These are phyloP conservation scores for Nettapus auritus DNA, from an alignment of 2,113 vertebrate genomes.

Conservation along the genomic window DNA sequence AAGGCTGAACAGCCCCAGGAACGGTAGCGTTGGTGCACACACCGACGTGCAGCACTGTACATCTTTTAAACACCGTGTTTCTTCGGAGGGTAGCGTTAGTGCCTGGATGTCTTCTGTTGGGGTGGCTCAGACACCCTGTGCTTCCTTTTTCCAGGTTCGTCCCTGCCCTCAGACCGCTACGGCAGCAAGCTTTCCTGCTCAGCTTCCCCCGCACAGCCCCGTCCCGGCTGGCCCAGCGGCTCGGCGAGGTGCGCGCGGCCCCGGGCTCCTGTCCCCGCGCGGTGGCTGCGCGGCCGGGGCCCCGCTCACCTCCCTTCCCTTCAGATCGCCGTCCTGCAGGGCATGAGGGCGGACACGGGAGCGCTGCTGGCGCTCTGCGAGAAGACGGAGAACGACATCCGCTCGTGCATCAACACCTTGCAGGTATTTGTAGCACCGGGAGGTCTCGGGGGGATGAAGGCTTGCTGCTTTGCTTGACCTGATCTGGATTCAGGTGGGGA, in stretches of 20 bases:
- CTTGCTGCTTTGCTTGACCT: neutral
- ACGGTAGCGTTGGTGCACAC: accelerated
- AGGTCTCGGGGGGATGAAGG: accelerated
- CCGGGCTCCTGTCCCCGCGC: accelerated
- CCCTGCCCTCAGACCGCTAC: slow-evolving; percentile 87
- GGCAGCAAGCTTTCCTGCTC: slow-evolving; percentile 90
- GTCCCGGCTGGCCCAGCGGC: slow-evolving; percentile 88
- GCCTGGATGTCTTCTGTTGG: accelerated
- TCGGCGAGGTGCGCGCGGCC: slow-evolving; percentile 81
- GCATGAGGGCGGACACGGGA: slow-evolving; percentile 83
- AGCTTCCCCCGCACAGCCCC: slow-evolving; percentile 86
- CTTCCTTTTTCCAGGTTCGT: slow-evolving; percentile 79
- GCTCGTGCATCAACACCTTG: slow-evolving; percentile 93
- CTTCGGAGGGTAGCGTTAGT: neutral
- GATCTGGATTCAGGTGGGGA: neutral
- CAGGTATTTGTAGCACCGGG: slow-evolving; percentile 75
- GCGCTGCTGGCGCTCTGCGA: slow-evolving; percentile 87
- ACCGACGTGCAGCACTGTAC: accelerated
- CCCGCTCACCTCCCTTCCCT: neutral
- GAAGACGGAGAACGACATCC: slow-evolving; percentile 93
- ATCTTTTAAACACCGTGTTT: neutral
- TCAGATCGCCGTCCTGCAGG: slow-evolving; percentile 83
- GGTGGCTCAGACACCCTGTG: neutral
- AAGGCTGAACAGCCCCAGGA: too few species aligned
- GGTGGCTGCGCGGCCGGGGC: accelerated